Conservation (phyloP, 2,797 vertebrate species). For the Anableps anableps region DNA sequence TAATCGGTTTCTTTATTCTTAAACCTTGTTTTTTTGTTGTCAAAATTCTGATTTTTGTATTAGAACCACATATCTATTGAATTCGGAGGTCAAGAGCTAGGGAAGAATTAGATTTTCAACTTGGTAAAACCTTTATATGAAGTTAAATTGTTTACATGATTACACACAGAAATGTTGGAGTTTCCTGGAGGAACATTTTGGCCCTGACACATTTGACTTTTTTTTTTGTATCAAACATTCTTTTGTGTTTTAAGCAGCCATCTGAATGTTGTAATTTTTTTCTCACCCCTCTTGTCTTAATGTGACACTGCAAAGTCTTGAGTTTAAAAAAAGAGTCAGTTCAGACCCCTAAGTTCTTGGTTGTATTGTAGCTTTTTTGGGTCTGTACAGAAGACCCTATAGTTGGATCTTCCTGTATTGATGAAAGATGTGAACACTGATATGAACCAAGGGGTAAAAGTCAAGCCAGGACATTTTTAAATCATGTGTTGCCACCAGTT, state of each 20-base stretch:
- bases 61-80: neutral
- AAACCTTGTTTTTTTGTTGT: neutral
- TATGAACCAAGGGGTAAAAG: neutral
- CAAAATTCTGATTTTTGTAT: neutral
- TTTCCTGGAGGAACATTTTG: too few species aligned
- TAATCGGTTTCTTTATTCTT: neutral
- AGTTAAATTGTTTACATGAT: neutral
- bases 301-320: neutral
- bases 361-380: neutral
- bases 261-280: neutral
- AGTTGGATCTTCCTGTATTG: neutral
- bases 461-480: neutral
- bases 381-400: neutral
- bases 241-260: neutral
- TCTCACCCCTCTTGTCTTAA: neutral
- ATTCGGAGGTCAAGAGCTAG: neutral
- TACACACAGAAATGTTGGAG: neutral
- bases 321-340: neutral
- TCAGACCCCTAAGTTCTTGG: neutral
- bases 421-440: neutral
- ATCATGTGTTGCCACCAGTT: neutral
- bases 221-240: neutral
- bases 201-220: too few species aligned
- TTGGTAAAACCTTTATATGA: neutral
- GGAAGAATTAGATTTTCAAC: neutral